phyloP scores from a whole-genome alignment of 1,140 invertebrate species.

The Camponotus pennsylvanicus region DNA sequence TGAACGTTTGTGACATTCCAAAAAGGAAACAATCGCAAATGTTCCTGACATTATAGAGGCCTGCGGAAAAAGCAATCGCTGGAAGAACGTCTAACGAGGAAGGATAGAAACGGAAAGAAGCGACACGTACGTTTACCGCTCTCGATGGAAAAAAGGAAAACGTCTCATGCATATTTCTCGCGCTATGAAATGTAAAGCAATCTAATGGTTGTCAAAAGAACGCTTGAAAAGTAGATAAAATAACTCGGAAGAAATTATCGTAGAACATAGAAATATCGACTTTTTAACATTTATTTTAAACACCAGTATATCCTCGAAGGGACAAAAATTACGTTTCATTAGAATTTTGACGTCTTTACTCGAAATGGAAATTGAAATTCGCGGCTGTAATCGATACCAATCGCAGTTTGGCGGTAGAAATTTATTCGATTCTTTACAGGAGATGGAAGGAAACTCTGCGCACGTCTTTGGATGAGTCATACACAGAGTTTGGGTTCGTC shows the following conservation, averaged over 20 bases:
- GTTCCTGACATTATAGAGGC: constrained; percentile 48
- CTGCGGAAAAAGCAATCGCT: constrained; percentile 40
- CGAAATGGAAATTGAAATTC: constrained; percentile 13
- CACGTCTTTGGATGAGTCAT: constrained; percentile 62
- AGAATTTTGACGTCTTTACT: background rate
- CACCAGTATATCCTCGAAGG: background rate
- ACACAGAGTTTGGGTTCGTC: constrained; percentile 1
- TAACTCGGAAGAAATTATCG: constrained; percentile 9
- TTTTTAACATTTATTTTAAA: background rate
- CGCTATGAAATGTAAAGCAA: background rate
- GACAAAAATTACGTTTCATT: background rate
- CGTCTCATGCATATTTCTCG: constrained; percentile 33
- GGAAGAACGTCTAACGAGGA: constrained; percentile 50
- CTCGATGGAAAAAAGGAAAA: background rate
- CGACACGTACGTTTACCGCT: constrained; percentile 26
- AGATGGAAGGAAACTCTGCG: background rate
- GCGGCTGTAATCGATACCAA: constrained; percentile 32
- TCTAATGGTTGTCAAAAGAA: background rate
- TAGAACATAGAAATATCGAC: background rate
- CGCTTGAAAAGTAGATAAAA: background rate
- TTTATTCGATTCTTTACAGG: background rate
- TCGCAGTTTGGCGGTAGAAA: constrained; percentile 11
- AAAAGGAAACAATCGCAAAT: constrained; percentile 55
- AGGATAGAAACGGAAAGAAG: constrained; percentile 3
- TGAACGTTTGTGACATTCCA: constrained; percentile 54